Percentiles rank a stretch among this genome's conserved stretches.
Evolutionary conservation across 1,140 invertebrate genomes (phyloP).

Genomic region (Brachionus angularis): DNA sequence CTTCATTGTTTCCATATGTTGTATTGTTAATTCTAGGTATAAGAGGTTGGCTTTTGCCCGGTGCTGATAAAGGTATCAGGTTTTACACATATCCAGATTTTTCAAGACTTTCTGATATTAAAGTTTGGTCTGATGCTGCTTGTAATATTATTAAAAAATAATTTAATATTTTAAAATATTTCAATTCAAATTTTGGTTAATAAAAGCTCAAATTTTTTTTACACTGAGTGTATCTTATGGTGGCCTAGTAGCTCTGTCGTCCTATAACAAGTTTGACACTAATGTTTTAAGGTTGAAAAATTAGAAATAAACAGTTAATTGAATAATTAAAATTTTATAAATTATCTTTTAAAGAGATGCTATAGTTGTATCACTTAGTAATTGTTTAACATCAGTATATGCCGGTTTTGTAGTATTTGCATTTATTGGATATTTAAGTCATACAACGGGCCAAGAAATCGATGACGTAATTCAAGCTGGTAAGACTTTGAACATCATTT

Average conservation of each 20-base stretch:
- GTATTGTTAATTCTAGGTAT: constrained; percentile 86
- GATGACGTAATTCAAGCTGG: constrained; percentile 75
- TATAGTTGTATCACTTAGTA: constrained; percentile 19
- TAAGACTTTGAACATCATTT: constrained; percentile 44
- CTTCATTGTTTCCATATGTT: constrained; percentile 91
- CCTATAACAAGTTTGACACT: constrained; percentile 72
- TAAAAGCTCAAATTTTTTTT: constrained; percentile 41
- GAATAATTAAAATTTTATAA: background rate
- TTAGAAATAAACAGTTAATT: constrained; percentile 74
- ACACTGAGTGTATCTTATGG: constrained; percentile 59
- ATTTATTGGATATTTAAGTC: constrained; percentile 94
- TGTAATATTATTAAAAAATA: no score
- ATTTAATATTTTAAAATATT: constrained; percentile 60
- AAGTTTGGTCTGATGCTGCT: constrained; percentile 67
- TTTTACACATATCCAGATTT: constrained; percentile 91
- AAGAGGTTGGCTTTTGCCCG: constrained; percentile 84
- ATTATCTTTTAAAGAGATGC: constrained; percentile 34
- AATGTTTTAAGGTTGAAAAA: constrained; percentile 48
- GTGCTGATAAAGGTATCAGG: constrained; percentile 80
- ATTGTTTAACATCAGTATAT: constrained; percentile 32
- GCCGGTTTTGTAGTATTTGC: constrained; percentile 98
- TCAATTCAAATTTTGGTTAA: background rate
- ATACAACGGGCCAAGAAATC: constrained; percentile 72
- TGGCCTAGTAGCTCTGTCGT: constrained; percentile 73
- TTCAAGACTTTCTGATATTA: constrained; percentile 74